These are phyloP conservation scores for Megalops cyprinoides DNA, from an alignment of 2,797 vertebrate genomes.

Conservation along the genomic window DNA sequence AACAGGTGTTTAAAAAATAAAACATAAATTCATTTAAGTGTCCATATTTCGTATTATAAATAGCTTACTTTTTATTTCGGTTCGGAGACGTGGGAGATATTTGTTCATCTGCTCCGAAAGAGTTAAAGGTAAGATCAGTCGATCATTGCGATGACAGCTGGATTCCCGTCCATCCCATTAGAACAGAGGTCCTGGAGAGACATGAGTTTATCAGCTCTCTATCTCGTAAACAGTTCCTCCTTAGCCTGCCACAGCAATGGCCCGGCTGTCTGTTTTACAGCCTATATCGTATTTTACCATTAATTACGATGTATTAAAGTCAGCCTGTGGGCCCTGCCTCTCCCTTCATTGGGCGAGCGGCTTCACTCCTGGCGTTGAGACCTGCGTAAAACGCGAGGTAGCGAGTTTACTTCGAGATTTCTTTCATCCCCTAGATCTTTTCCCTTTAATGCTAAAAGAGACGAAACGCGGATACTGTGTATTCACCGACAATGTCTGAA, in stretches of 20 bases:
- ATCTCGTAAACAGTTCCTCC: constrained; percentile 34
- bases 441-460: too few species aligned
- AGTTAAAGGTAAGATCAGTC: constrained; percentile 48
- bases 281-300: constrained; percentile 16
- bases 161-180: constrained; percentile 1
- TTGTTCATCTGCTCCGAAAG: not conserved
- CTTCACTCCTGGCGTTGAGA: not conserved
- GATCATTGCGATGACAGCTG: constrained; percentile 54
- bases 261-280: constrained; percentile 26
- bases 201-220: constrained; percentile 30
- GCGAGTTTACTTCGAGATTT: not conserved
- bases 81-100: too few species aligned
- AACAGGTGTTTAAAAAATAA: too few species aligned
- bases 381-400: not conserved
- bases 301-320: constrained; percentile 29
- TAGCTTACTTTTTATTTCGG: not conserved
- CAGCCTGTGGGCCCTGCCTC: constrained; percentile 3
- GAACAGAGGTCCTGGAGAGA: not conserved
- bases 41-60: not conserved
- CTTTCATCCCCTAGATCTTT: not conserved
- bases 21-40: too few species aligned
- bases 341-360: not conserved
- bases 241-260: not conserved
- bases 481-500: too few species aligned
- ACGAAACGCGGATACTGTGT: not conserved